These are phyloP conservation scores for Sepiola atlantica DNA, from an alignment of 2,888 invertebrate genomes.

Conservation along the genomic window DNA sequence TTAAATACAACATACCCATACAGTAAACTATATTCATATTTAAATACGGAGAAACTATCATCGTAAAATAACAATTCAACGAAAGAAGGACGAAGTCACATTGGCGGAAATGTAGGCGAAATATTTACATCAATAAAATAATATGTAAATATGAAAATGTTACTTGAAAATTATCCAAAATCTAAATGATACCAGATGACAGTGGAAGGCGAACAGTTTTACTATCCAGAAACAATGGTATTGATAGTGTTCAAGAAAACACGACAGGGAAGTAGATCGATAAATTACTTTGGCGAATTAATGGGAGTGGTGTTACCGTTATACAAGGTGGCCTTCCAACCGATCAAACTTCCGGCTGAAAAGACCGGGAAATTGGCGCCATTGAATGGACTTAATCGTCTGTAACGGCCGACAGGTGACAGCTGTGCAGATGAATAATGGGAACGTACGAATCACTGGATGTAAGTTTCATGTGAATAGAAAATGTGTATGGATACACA, in stretches of 20 bases:
- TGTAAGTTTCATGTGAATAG: not conserved
- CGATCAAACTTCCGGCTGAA: not conserved
- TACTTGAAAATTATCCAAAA: no score
- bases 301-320: not conserved
- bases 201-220: no score
- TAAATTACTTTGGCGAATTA: not conserved
- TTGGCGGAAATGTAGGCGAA: no score
- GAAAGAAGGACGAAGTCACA: no score
- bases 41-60: no score
- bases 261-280: not conserved
- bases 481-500: not conserved
- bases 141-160: no score
- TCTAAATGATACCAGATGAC: no score
- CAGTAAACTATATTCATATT: no score
- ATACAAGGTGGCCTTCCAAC: not conserved
- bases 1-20: no score
- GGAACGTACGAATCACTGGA: not conserved
- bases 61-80: no score
- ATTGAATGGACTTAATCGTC: constrained; percentile 10
- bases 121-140: no score
- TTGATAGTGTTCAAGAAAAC: not conserved
- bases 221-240: not conserved
- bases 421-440: not conserved
- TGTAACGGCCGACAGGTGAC: not conserved
- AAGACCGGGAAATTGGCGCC: not conserved